phyloP scores from a whole-genome alignment of 2,113 vertebrate species.

The Myanophis thanlyinensis region DNA sequence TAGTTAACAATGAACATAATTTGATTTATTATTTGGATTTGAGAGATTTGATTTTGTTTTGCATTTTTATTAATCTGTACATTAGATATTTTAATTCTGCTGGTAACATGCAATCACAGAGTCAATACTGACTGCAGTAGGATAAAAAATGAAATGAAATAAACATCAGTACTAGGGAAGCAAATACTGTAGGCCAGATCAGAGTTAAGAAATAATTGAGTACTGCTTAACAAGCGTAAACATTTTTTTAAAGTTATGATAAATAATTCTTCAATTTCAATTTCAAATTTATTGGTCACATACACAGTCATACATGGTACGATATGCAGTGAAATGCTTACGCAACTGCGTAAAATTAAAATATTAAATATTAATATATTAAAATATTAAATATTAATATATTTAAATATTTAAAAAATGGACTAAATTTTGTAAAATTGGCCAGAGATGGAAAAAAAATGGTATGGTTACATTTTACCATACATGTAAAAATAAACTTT shows the following conservation, averaged over 20 bases:
- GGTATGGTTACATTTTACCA: background rate
- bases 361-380: too few species aligned
- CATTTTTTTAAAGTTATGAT: background rate
- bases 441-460: background rate
- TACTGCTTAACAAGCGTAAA: background rate
- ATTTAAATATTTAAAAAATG: background rate
- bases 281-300: too few species aligned
- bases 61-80: background rate
- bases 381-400: too few species aligned
- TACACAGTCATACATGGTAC: too few species aligned
- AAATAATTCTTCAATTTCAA: background rate
- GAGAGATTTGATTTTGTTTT: background rate
- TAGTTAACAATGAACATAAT: background rate
- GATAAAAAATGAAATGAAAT: background rate
- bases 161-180: too few species aligned
- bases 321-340: too few species aligned
- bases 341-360: too few species aligned
- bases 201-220: background rate
- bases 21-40: background rate
- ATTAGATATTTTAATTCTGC: background rate
- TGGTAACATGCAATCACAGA: background rate
- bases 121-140: background rate
- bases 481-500: background rate
- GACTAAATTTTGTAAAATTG: background rate
- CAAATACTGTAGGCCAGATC: background rate